Percentiles rank a stretch among this genome's conserved stretches.
Conservation (phyloP, 92 coral and sea anemone genomes). For the Hydrozoanthus gracilis region DNA sequence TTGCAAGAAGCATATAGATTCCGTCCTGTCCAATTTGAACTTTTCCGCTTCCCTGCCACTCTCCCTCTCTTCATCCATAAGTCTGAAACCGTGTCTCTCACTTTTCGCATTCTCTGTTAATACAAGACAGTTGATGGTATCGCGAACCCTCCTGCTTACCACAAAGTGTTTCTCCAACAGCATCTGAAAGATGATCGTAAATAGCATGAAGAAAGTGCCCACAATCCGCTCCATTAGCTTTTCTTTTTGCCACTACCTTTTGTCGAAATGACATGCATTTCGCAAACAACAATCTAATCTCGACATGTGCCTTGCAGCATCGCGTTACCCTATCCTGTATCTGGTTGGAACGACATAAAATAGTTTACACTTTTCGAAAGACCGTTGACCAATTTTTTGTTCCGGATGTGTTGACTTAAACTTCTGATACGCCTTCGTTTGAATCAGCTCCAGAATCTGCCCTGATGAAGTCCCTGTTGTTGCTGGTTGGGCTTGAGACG, state of each 20-base stretch:
- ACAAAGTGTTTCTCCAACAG: not conserved
- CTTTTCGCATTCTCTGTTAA: not conserved
- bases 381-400: not conserved
- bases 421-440: not conserved
- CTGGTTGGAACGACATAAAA: constrained; percentile 2
- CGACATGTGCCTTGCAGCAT: not conserved
- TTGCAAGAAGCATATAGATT: too few species aligned
- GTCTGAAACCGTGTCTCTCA: too few species aligned
- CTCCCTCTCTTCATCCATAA: too few species aligned
- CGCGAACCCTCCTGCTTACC: not conserved
- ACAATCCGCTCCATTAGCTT: too few species aligned
- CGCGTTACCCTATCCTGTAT: not conserved
- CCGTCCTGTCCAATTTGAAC: too few species aligned
- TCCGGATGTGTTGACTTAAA: not conserved
- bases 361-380: not conserved
- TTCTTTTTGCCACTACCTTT: not conserved
- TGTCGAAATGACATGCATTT: not conserved
- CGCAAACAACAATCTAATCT: not conserved
- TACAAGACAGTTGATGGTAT: not conserved
- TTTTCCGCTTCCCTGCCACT: too few species aligned
- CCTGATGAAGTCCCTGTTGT: not conserved
- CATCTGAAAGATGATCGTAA: not conserved
- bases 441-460: not conserved
- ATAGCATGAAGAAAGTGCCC: not conserved
- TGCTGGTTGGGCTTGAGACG: not conserved